These are phyloP conservation scores for Hemicentrotus pulcherrimus DNA, from an alignment of 35 echinoderm and acorn worm species.

Conservation along the genomic window DNA sequence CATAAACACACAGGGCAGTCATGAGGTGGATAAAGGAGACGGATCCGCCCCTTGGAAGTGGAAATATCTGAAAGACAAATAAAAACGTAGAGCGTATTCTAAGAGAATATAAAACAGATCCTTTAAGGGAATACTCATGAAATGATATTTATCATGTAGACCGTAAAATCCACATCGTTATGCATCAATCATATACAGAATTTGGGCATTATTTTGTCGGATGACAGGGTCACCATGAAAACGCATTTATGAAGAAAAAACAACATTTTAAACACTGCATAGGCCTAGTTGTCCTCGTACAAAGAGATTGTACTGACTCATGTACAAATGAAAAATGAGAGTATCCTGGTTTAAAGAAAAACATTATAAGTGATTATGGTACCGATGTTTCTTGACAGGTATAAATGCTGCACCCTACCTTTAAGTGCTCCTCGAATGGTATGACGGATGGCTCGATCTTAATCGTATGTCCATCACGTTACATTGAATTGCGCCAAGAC, in stretches of 20 bases:
- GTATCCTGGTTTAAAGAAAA: neutral
- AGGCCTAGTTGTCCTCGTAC: too few species aligned
- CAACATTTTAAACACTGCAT: too few species aligned
- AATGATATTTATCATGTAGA: neutral
- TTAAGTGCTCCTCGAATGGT: neutral
- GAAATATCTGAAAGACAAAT: neutral
- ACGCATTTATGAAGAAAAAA: too few species aligned
- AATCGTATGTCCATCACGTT: slow-evolving; percentile 40
- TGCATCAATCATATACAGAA: neutral
- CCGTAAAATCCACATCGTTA: neutral
- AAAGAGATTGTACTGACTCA: neutral
- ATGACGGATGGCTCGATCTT: neutral
- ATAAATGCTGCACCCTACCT: neutral
- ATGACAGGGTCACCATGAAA: neutral
- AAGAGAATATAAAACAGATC: too few species aligned
- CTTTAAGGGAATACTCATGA: too few species aligned
- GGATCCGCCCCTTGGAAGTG: neutral
- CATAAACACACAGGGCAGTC: neutral
- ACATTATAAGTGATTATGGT: neutral
- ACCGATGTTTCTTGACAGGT: neutral
- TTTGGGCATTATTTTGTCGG: neutral
- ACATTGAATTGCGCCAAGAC: neutral
- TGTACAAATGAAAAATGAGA: neutral
- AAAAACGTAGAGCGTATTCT: neutral
- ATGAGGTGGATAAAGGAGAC: neutral